Evolutionary conservation across 2,113 vertebrate genomes (phyloP), one percentile per base, ranked within the genome.

Genomic region (Cyphomyrus plagiostoma): DNA sequence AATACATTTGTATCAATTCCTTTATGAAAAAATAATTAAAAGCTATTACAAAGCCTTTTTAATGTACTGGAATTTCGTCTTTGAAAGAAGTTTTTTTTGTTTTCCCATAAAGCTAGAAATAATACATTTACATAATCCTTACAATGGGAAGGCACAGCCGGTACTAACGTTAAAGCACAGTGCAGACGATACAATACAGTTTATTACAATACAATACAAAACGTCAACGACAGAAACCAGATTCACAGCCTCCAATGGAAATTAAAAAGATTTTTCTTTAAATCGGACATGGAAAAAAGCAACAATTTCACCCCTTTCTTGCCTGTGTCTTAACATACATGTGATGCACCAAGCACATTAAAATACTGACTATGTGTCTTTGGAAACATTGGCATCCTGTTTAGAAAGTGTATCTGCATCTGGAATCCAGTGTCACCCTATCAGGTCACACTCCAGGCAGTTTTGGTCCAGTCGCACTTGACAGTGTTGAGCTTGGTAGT

Each of bases 121-220:
- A 96, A 96, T 95, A 95, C 96, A 97, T 97, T 96, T 97, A 97
- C 96, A 96, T 90, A 93, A 91, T 90, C 93, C 89, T 95, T 97
- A 96, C 95, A 96, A 94, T 95, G 96, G 94, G 93, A 98, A 99
- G 97, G 97, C 98, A 99, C 98, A 96, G 96, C 97, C 96, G 97
- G 97, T 96, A 97, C 95, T 96, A 96, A 92, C 95, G 93, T 95
- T 93, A 92, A 96, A 97, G 96, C 96, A 96, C 94, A 96, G 96
- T 95, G 97, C 95, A 96, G 96, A 96, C 93, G 95, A 89, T 90
- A 93, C 93, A 95, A 89, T 90, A 93, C 89, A 89, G 89, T 93
- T 92, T 90, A 92, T 91, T 90, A 91, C 88, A 89, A 89, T 56
- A 89, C 88, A 89, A 94, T 91, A 93, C 87, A 90, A 56, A 93